Percentiles rank a stretch among this genome's conserved stretches.
phyloP scores from a whole-genome alignment of 1,140 invertebrate species.

The Lordiphosa mommai region DNA sequence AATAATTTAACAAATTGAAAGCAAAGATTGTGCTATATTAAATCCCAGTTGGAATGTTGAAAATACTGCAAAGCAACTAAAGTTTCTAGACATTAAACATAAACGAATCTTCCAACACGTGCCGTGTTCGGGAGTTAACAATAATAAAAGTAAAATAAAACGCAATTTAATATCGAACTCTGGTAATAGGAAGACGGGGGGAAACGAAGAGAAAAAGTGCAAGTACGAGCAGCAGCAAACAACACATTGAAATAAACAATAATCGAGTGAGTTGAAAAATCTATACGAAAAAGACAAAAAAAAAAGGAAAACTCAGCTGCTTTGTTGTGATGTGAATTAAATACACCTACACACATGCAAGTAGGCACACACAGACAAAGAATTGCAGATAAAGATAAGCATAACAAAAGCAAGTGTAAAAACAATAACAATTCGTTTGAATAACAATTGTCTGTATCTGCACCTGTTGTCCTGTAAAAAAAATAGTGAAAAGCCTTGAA shows the following conservation, averaged over 20 bases:
- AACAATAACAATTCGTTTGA: constrained; percentile 2
- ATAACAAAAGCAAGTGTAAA: constrained; percentile 56
- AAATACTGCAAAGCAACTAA: background rate
- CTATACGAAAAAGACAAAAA: constrained; percentile 1
- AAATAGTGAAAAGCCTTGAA: constrained; percentile 44
- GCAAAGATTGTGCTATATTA: background rate
- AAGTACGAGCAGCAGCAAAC: constrained; percentile 13
- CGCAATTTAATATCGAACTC: constrained; percentile 42
- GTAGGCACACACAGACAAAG: constrained; percentile 6
- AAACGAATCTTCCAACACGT: background rate
- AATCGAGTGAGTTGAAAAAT: constrained; percentile 5
- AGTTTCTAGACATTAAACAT: background rate
- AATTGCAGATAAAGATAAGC: constrained; percentile 36
- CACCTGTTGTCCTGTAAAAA: constrained; percentile 44
- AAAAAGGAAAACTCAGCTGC: constrained; percentile 39
- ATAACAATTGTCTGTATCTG: constrained; percentile 12
- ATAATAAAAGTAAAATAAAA: constrained; percentile 36
- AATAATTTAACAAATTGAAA: background rate
- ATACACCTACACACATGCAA: constrained; percentile 16
- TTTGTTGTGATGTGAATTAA: constrained; percentile 58
- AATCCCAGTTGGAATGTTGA: constrained; percentile 1
- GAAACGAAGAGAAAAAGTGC: constrained; percentile 31
- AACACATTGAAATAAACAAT: constrained; percentile 3
- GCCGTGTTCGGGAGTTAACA: background rate
- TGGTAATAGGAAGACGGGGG: constrained; percentile 35